These are phyloP conservation scores for Neotragus moschatus DNA, from an alignment of 2,113 vertebrate genomes.

Conservation along the genomic window DNA sequence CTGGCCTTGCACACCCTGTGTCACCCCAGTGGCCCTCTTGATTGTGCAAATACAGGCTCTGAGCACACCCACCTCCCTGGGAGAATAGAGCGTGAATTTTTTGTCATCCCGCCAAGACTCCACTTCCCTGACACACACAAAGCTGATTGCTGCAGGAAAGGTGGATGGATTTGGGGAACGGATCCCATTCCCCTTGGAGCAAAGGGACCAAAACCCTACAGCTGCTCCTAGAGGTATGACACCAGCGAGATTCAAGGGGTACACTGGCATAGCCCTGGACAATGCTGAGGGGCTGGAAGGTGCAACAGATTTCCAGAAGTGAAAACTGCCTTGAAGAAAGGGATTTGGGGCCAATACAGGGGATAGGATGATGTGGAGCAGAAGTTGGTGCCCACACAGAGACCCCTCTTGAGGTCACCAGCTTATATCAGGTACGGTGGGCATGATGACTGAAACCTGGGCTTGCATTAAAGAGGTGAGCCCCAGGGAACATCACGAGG, in stretches of 20 bases:
- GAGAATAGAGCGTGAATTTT: not conserved
- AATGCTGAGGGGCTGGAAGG: not conserved
- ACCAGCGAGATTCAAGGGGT: not conserved
- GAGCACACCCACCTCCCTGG: not conserved
- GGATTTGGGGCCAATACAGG: not conserved
- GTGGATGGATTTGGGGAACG: not conserved
- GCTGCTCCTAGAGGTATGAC: not conserved
- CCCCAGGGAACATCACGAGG: not conserved
- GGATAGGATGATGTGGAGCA: not conserved
- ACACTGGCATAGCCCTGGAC: not conserved
- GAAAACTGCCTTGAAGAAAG: not conserved
- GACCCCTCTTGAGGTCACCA: not conserved
- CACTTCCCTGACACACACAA: not conserved
- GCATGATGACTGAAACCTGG: not conserved
- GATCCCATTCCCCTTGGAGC: not conserved
- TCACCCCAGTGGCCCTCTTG: not conserved
- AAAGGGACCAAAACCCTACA: not conserved
- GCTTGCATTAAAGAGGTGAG: not conserved
- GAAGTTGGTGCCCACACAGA: not conserved
- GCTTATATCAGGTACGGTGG: rapidly evolving
- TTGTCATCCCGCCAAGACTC: too few relatives aligned
- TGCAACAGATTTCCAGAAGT: not conserved
- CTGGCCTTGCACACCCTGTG: not conserved
- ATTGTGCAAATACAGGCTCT: not conserved
- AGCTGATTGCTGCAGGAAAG: not conserved